phyloP scores from a whole-genome alignment of 2,113 vertebrate species.

The Atherinomorus stipes region DNA sequence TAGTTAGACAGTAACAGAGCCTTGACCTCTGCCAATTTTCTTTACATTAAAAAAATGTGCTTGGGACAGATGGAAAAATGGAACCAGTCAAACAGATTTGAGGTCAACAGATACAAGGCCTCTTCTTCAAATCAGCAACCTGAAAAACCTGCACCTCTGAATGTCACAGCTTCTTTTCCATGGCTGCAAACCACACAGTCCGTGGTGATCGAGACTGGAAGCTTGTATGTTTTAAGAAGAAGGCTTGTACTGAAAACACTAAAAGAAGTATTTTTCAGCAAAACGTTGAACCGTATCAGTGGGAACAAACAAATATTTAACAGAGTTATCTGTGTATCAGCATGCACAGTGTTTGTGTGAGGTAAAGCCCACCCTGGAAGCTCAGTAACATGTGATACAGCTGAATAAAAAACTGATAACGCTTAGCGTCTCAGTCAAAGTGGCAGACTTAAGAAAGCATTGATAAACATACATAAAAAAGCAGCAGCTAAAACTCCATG shows the following conservation, averaged over 20 bases:
- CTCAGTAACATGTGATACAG: not conserved
- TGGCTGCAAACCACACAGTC: not conserved
- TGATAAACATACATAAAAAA: not conserved
- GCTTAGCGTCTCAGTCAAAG: not conserved
- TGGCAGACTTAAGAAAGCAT: not conserved
- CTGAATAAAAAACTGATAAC: no score
- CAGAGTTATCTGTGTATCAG: slow-evolving; percentile 2
- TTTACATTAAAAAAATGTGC: slow-evolving; percentile 81
- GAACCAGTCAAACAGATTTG: slow-evolving; percentile 70
- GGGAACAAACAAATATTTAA: slow-evolving; percentile 20
- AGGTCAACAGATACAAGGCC: slow-evolving; percentile 79
- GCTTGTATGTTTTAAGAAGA: not conserved
- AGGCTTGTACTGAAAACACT: not conserved
- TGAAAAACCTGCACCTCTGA: slow-evolving; percentile 24
- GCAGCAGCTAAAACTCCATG: not conserved
- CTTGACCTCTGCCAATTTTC: slow-evolving; percentile 76
- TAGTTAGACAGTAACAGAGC: slow-evolving; percentile 80
- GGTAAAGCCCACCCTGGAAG: slow-evolving; percentile 1
- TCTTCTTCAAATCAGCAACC: slow-evolving; percentile 43
- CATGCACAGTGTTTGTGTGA: not conserved
- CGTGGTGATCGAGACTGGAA: not conserved
- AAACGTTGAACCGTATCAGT: slow-evolving; percentile 9
- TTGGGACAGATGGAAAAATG: slow-evolving; percentile 74
- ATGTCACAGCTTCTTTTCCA: slow-evolving; percentile 19
- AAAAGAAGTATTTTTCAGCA: not conserved